phyloP scores from a whole-genome alignment of 2,888 invertebrate genomes.

The Polydrusus cervinus region DNA sequence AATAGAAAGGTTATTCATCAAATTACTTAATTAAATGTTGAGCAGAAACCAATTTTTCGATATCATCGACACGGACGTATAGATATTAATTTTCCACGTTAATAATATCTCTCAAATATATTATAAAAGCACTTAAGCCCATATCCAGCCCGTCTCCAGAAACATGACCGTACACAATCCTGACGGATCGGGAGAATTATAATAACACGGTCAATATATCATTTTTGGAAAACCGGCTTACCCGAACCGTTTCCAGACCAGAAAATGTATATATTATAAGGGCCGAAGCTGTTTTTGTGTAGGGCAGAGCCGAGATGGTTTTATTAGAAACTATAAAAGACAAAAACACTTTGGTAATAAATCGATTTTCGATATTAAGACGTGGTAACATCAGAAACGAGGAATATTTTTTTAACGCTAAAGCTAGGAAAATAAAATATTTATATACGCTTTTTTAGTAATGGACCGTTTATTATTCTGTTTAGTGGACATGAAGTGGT shows the following conservation, averaged over 20 bases:
- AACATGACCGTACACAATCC: conserved; percentile 32
- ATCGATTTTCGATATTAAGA: background rate
- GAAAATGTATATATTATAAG: conserved; percentile 26
- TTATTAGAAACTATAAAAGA: background rate
- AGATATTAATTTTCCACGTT: background rate
- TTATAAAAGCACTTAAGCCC: conserved; percentile 22
- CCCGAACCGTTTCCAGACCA: conserved; percentile 12
- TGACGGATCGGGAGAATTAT: conserved; percentile 39
- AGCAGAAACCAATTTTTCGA: no score
- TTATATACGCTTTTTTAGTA: no score
- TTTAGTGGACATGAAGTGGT: no score
- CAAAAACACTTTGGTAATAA: background rate
- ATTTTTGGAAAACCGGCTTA: conserved; percentile 42
- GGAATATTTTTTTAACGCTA: no score
- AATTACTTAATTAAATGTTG: background rate
- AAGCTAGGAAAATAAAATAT: no score
- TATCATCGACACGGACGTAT: no score
- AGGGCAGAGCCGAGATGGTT: background rate
- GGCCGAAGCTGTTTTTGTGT: conserved; percentile 14
- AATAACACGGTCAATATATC: conserved; percentile 44
- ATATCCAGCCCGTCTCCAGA: conserved; percentile 18
- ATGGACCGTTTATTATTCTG: no score
- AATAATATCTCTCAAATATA: background rate
- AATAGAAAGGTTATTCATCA: no score
- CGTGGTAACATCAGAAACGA: no score